Base-by-base conservation (phyloP, 2,113 vertebrate species). In the Naja naja region DNA sequence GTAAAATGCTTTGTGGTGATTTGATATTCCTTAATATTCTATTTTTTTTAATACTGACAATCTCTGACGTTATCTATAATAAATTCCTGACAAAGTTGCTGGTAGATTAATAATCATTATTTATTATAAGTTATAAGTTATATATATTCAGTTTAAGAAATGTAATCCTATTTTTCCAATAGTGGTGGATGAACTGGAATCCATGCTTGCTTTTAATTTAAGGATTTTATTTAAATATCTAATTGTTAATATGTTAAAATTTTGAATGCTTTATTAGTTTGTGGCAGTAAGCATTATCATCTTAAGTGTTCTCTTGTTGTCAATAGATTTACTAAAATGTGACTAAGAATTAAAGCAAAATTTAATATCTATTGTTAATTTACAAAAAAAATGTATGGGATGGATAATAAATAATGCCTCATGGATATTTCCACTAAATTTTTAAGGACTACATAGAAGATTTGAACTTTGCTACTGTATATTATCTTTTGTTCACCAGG, bases 401-500 rank as follows among this genome's bases (percentile, higher is more conserved):
- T 87, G 22, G 85, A 20, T 22, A 43, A 39, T 14, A 27, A 22
- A 54, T 93, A 12, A 47, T 93, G 12, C 45, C 94, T 7, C 14
- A 22, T 69, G 54, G 89, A 6, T 14, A 74, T 89, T 23, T 92
- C 90, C 20, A 91, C 5, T 90, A 94, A 22, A 43, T 23, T 3
- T 81, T 88, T 90, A 87, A 64, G 49, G 85, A 93, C 47, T 58
- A 22, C 43, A 7, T 5, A 25, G 69, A 81, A 74, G 52, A 55
- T 94, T 93, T 90, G 90, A 2, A 56, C 43, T 60, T 88, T 90
- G 56, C 92, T 94, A 87, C 64, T 93, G 91, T 90, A 85, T 95
- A 22, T 94, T 95, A 52, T 96, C 89, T 95, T 95, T 94, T 96
- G 60, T 94, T 94, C 88, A 88, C 49, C 95, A 98, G 98, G 98